Base-by-base conservation (phyloP, 2,797 vertebrate genomes). In the Clarias fuscus region DNA sequence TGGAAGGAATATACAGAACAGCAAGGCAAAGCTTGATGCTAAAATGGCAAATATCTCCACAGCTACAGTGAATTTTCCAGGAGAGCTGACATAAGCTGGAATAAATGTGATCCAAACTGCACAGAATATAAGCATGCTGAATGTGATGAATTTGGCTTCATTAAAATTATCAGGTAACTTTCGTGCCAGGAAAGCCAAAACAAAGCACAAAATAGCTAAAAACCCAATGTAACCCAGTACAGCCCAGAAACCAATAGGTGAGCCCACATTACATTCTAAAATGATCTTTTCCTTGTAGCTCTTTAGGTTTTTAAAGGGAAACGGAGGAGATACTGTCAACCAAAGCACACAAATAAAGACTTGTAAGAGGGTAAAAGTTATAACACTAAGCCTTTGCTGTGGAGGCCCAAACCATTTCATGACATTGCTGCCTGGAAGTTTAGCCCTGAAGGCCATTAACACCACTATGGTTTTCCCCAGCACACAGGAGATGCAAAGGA, bases 391-490 rank as follows among this genome's bases (percentile, higher is more conserved):
- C 58, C 89, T 86, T 13, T 92, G 91, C 56, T 90, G 89, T 22
- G 56, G 24, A 86, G 89, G 91, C 5, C 91, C 90, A 85, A 92
- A 92, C 87, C 84, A 89, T 88, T 89, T 92, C 89, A 91, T 90
- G 24, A 90, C 72, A 84, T 91, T 88, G 81, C 79, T 90, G 15
- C 86, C 48, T 30, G 73, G 73, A 30, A 76, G 73, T 76, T 86
- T 90, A 59, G 89, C 86, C 86, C 85, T 89, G 68, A 92, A 92
- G 33, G 91, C 90, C 90, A 91, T 91, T 56, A 92, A 86, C 71
- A 91, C 91, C 43, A 90, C 87, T 65, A 90, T 58, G n/a, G 89
- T 92, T 88, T 92, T 91, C 22, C 91, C 90, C 83, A 92, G 86
- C 72, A 91, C 85, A 88, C 88, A 92, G 22, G 90, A 73, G 43